Evolutionary conservation across 2,113 vertebrate species (phyloP).

Genomic region (Leptodactylus fuscus): DNA sequence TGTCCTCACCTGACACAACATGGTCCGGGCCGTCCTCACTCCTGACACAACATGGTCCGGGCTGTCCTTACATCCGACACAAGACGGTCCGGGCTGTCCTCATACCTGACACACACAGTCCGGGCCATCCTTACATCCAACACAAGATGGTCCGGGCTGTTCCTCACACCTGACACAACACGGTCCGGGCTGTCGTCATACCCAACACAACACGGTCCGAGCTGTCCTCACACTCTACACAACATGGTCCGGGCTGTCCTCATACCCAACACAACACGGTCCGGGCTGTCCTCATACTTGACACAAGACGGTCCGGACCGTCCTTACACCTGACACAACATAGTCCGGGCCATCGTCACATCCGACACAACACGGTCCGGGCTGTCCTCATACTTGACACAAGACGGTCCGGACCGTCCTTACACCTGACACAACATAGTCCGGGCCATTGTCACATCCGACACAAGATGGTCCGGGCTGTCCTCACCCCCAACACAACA

Average conservation of each 20-base stretch:
- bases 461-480: background rate
- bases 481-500: too few species aligned
- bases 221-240: too few species aligned
- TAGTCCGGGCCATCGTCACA: background rate
- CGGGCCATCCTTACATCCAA: too few species aligned
- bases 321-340: background rate
- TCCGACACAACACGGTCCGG: background rate
- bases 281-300: background rate
- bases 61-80: too few species aligned
- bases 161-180: background rate
- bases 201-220: background rate
- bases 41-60: background rate
- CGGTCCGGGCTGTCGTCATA: background rate
- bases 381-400: background rate
- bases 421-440: background rate
- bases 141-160: too few species aligned
- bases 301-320: background rate
- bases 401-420: background rate
- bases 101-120: too few species aligned
- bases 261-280: background rate
- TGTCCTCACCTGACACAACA: background rate
- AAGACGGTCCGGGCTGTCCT: too few species aligned
- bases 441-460: background rate
- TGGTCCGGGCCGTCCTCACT: background rate
- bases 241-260: too few species aligned